Evolutionary conservation across 2,888 invertebrate species (phyloP), one percentile per base, ranked within the genome.

Genomic region (Sabatieria punctata): DNA sequence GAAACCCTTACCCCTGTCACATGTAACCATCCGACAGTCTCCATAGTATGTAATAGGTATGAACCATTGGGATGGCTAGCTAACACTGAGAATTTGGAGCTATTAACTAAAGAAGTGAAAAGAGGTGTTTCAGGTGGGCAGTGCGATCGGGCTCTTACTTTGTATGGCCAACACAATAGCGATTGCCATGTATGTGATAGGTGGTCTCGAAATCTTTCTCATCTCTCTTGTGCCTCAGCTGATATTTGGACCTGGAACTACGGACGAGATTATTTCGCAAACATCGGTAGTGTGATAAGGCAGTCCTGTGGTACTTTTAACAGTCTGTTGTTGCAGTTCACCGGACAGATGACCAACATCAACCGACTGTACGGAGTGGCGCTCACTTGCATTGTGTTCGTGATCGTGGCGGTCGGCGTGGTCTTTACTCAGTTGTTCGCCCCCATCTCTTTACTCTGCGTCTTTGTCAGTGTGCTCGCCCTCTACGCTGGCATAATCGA

Each of bases 91-190:
- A 64, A 71, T 18, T 60, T 73, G 56, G 93, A 93, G n/a, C 93
- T 93, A 2, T n/a, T n/a, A n/a, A n/a, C n/a, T n/a, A n/a, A n/a
- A n/a, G n/a, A n/a, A n/a, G n/a, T n/a, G n/a, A n/a, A n/a, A n/a
- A n/a, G n/a, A n/a, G n/a, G n/a, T n/a, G n/a, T n/a, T n/a, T n/a
- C 93, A 95, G 71, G 93, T 91, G 70, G 93, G 93, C 39, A 93
- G 93, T 23, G 93, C 93, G 38, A 93, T 95, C 24, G 93, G 93
- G 40, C 84, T 93, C 77, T 75, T 95, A 43, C 95, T 93, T 72
- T 95, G 93, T 70, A 83, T 91, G 43, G 93, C 91, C 44, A 95
- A 91, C 50, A 89, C 91, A 6, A 75, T 93, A 38, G 93, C 93
- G 19, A 89, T 88, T 2, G 88, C 93, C 60, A 93, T 95, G 91